These are phyloP conservation scores for Gymnoscopelus braueri DNA, from an alignment of 2,797 vertebrate species.

Conservation along the genomic window DNA sequence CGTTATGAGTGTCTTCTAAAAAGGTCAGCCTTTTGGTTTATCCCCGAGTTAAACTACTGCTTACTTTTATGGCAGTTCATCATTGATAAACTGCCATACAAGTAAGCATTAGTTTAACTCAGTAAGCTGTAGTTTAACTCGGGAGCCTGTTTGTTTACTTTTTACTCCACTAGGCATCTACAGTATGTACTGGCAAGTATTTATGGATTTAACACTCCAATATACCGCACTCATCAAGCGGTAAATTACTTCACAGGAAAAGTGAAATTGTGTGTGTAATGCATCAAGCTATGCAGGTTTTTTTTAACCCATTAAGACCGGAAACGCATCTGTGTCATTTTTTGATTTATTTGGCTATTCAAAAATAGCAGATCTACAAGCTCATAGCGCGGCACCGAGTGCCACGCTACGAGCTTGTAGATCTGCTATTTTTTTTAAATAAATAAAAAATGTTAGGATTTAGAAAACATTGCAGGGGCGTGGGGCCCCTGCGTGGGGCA, in stretches of 20 bases:
- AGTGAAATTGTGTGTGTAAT: conserved; percentile 63
- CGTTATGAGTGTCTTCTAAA: conserved; percentile 11
- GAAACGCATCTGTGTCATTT: too few relatives aligned
- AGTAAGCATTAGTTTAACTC: conserved; percentile 8
- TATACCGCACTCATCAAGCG: conserved; percentile 43
- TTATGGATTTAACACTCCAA: conserved; percentile 29
- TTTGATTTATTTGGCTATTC: too few relatives aligned
- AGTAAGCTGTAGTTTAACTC: not conserved
- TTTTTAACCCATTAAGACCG: too few relatives aligned
- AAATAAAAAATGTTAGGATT: too few relatives aligned
- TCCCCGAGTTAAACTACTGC: too few relatives aligned
- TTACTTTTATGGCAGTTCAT: too few relatives aligned
- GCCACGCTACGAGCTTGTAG: too few relatives aligned
- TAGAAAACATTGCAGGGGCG: too few relatives aligned
- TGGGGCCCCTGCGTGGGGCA: too few relatives aligned
- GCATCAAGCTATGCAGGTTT: conserved; percentile 49
- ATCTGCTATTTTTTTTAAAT: too few relatives aligned
- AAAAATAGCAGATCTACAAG: too few relatives aligned
- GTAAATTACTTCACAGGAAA: conserved; percentile 51
- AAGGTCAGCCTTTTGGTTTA: conserved; percentile 18
- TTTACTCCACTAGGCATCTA: conserved; percentile 30
- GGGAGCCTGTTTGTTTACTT: conserved; percentile 40
- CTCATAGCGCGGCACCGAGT: too few relatives aligned
- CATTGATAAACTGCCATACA: conserved; percentile 7
- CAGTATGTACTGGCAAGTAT: conserved; percentile 23